These are phyloP conservation scores for Potorous gilbertii DNA, from an alignment of 2,797 vertebrate species.

Conservation along the genomic window DNA sequence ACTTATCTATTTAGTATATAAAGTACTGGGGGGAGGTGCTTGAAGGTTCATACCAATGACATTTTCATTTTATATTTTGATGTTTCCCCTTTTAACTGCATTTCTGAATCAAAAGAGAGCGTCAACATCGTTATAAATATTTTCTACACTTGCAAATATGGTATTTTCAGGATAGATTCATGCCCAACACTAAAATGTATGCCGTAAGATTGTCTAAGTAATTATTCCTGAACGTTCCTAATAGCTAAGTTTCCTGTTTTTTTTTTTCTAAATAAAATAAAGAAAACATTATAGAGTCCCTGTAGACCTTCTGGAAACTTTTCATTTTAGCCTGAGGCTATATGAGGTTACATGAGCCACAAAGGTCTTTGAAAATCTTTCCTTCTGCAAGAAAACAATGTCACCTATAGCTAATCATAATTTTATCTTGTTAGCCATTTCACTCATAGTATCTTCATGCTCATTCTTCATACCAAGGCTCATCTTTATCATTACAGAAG, in stretches of 20 bases:
- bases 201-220: background rate
- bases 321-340: background rate
- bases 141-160: background rate
- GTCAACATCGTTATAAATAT: background rate
- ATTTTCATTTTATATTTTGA: background rate
- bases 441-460: background rate
- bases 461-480: background rate
- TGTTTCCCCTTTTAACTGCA: background rate
- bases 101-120: slow-evolving; percentile 30
- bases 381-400: slow-evolving; percentile 23
- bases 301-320: background rate
- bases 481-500: background rate
- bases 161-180: slow-evolving; percentile 16
- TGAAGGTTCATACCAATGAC: background rate
- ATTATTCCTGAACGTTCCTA: background rate
- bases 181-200: background rate
- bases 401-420: background rate
- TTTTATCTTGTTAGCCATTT: background rate
- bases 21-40: background rate
- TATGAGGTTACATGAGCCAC: background rate
- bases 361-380: slow-evolving; percentile 14
- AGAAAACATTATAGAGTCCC: background rate
- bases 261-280: background rate
- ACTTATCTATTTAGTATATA: background rate
- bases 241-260: background rate